Percentiles rank a stretch among this genome's conserved stretches.
Evolutionary conservation across 35 echinoderm and acorn worm species (phyloP).

Genomic region (Apostichopus parvimensis): DNA sequence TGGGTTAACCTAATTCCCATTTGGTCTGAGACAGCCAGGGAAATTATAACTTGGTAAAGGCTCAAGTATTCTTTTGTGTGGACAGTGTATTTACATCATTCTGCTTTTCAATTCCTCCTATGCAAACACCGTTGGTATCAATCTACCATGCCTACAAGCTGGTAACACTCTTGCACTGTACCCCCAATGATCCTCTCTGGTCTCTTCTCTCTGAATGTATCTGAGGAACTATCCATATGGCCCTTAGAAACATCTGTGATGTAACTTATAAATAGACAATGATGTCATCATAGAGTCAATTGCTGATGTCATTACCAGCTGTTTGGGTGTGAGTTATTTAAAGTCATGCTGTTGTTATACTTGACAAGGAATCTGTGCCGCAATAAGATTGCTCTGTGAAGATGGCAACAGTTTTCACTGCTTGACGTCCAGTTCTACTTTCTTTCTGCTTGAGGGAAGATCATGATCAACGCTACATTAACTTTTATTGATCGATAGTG

Average conservation of each 20-base stretch:
- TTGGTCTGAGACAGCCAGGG: too few relatives aligned
- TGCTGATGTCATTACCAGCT: slow-evolving; percentile 19
- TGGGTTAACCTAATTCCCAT: too few relatives aligned
- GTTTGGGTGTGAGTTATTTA: slow-evolving; percentile 38
- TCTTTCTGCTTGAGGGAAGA: slow-evolving; percentile 42
- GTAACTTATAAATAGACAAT: slow-evolving; percentile 20
- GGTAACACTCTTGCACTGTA: too few relatives aligned
- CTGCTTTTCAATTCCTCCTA: too few relatives aligned
- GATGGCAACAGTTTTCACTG: slow-evolving; percentile 26
- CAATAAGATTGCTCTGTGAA: not conserved
- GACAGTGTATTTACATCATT: too few relatives aligned
- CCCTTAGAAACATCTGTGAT: not conserved
- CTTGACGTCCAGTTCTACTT: slow-evolving; percentile 8
- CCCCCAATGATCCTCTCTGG: too few relatives aligned
- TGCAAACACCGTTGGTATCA: too few relatives aligned
- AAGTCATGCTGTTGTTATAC: not conserved
- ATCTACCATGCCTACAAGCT: too few relatives aligned
- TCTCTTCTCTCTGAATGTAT: too few relatives aligned
- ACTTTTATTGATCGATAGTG: slow-evolving; percentile 29
- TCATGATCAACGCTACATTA: slow-evolving; percentile 40
- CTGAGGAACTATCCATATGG: not conserved
- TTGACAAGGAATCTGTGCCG: not conserved
- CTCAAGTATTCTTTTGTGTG: too few relatives aligned
- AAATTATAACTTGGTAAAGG: too few relatives aligned
- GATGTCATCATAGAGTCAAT: not conserved